phyloP scores from a whole-genome alignment of 2,113 vertebrate genomes.

The Nansenia antarctica region DNA sequence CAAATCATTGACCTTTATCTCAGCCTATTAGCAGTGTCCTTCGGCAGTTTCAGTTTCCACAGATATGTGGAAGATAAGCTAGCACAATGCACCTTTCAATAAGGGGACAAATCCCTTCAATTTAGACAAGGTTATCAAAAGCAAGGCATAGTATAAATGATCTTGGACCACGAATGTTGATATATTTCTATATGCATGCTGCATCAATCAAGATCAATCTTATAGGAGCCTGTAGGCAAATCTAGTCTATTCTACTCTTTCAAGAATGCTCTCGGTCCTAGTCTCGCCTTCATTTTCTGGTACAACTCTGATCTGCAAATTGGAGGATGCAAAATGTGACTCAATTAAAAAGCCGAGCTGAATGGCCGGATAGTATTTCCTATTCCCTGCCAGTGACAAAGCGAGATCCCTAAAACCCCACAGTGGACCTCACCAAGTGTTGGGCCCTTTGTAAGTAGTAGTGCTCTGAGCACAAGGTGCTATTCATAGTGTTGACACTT shows the following conservation, averaged over 20 bases:
- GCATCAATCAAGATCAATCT: neutral
- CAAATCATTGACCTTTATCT: slow-evolving; percentile 49
- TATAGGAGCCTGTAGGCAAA: no score
- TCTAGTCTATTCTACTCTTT: no score
- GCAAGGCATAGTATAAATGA: neutral
- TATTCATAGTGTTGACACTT: slow-evolving; percentile 57
- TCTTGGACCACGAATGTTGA: neutral
- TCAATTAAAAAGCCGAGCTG: slow-evolving; percentile 3
- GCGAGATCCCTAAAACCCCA: slow-evolving; percentile 16
- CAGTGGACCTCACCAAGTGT: slow-evolving; percentile 32
- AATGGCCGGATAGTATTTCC: slow-evolving; percentile 9
- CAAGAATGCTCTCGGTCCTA: no score
- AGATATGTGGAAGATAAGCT: slow-evolving; percentile 54
- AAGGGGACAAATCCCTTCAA: slow-evolving; percentile 17
- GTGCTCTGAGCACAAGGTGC: slow-evolving; percentile 55
- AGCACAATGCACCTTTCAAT: slow-evolving; percentile 33
- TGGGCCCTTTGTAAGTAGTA: slow-evolving; percentile 31
- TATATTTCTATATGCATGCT: neutral
- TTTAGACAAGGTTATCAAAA: neutral
- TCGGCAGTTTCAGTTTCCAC: slow-evolving; percentile 50
- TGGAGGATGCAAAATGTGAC: no score
- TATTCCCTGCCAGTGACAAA: slow-evolving; percentile 22
- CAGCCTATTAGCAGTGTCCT: slow-evolving; percentile 30
- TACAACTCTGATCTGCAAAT: neutral
- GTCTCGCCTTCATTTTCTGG: neutral